phyloP scores from a whole-genome alignment of 2,113 vertebrate species.

The Sardina pilchardus region DNA sequence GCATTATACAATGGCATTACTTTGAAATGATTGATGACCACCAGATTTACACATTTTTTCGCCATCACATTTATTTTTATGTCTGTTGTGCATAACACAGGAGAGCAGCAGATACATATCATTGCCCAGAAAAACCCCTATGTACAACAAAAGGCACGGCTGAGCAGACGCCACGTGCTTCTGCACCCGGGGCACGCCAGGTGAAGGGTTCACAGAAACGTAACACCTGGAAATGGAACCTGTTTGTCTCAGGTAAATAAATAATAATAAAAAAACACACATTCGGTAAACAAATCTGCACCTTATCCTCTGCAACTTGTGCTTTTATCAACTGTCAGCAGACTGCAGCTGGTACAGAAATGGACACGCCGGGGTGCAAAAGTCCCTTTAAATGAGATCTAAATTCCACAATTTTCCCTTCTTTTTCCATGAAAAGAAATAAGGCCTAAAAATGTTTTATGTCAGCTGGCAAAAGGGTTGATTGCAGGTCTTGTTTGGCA shows the following conservation, averaged over 20 bases:
- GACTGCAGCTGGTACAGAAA: not conserved
- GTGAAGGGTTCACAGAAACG: constrained; percentile 2
- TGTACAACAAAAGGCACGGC: not conserved
- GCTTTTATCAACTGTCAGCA: not conserved
- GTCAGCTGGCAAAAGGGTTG: constrained; percentile 38
- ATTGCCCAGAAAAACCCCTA: not conserved
- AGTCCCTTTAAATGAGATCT: constrained; percentile 19
- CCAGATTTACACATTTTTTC: not conserved
- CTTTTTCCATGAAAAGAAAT: constrained; percentile 37
- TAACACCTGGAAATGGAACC: not conserved
- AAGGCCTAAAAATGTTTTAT: constrained; percentile 37
- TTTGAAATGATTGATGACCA: constrained; percentile 19
- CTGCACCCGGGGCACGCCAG: not conserved
- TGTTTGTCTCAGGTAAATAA: not conserved
- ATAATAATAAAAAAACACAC: not conserved
- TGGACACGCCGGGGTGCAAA: not conserved
- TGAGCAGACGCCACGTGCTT: not conserved
- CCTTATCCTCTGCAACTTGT: not conserved
- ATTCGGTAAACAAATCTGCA: not conserved
- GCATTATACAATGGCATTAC: constrained; percentile 18
- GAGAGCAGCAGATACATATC: not conserved
- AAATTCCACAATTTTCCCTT: constrained; percentile 26
- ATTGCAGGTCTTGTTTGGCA: constrained; percentile 38
- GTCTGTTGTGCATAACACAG: constrained; percentile 8
- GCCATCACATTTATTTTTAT: not conserved